phyloP scores from a whole-genome alignment of 2,797 vertebrate genomes.

The Ispidina lecontei region DNA sequence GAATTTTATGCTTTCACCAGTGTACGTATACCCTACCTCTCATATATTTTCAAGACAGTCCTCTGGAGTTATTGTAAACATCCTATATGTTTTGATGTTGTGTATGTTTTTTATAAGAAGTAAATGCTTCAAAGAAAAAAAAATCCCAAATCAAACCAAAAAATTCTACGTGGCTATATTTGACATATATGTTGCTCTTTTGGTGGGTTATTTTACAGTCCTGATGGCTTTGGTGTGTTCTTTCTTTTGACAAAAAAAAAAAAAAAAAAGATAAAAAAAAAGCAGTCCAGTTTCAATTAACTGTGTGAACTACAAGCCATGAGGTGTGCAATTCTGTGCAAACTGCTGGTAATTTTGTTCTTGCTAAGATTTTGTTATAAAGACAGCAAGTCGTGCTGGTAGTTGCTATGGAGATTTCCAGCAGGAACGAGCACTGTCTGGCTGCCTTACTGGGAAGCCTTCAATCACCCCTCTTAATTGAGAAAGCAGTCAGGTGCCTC shows the following conservation, averaged over 20 bases:
- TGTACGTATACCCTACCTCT: conserved; percentile 29
- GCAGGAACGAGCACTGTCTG: conserved; percentile 12
- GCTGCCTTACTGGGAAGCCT: conserved; percentile 49
- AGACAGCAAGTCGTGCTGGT: conserved; percentile 32
- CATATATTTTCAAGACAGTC: not conserved
- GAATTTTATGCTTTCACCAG: conserved; percentile 41
- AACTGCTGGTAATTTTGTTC: conserved; percentile 48
- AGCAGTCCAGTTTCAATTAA: not conserved
- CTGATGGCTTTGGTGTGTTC: not conserved
- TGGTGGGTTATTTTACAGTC: conserved; percentile 30
- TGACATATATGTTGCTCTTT: not conserved
- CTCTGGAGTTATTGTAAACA: conserved; percentile 21
- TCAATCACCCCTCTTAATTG: conserved; percentile 47
- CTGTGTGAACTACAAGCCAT: conserved; percentile 14
- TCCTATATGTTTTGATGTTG: conserved; percentile 45
- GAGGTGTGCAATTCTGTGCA: conserved; percentile 52
- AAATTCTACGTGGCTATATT: not conserved
- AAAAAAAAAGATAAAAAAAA: not conserved
- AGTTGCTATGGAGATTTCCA: conserved; percentile 79
- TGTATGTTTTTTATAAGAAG: conserved; percentile 40
- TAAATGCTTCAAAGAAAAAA: not conserved
- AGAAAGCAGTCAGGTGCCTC: conserved; percentile 60
- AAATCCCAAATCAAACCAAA: not conserved
- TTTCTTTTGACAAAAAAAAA: not conserved
- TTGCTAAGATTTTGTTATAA: conserved; percentile 56